phyloP scores from a whole-genome alignment of 2,888 invertebrate genomes.

The Cantharis lateralis region DNA sequence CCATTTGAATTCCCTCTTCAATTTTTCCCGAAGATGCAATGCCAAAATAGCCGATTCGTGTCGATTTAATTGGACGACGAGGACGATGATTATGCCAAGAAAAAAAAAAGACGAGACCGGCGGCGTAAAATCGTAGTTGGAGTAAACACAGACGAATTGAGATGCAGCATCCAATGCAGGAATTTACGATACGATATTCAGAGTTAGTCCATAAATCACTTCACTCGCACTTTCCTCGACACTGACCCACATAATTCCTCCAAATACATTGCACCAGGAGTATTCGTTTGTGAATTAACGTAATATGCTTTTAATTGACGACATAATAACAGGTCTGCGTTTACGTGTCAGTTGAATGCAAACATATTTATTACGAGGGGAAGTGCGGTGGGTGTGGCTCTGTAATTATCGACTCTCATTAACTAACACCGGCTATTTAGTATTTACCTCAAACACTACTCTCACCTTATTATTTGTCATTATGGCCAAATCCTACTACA shows the following conservation, averaged over 20 bases:
- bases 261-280: constrained; percentile 21
- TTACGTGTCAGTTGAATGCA: constrained; percentile 46
- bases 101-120: constrained; percentile 8
- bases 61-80: not conserved
- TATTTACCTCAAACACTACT: constrained; percentile 31
- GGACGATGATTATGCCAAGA: constrained; percentile 6
- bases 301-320: constrained; percentile 52
- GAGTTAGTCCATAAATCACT: constrained; percentile 42
- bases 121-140: constrained; percentile 24
- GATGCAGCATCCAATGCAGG: constrained; percentile 26
- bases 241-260: constrained; percentile 40
- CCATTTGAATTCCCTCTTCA: not conserved
- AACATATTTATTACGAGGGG: constrained; percentile 47
- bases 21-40: not conserved
- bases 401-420: constrained; percentile 46
- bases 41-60: not conserved
- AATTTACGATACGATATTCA: constrained; percentile 32
- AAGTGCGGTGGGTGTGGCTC: constrained; percentile 43
- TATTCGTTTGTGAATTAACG: constrained; percentile 35
- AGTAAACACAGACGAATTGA: constrained; percentile 22
- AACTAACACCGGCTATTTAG: constrained; percentile 34
- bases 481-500: not conserved
- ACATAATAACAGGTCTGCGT: constrained; percentile 49
- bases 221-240: constrained; percentile 40
- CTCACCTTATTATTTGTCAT: constrained; percentile 19